Percentiles rank a stretch among this genome's conserved stretches.
phyloP scores from a whole-genome alignment of 92 coral and sea anemone genomes.

The Ricordea florida region DNA sequence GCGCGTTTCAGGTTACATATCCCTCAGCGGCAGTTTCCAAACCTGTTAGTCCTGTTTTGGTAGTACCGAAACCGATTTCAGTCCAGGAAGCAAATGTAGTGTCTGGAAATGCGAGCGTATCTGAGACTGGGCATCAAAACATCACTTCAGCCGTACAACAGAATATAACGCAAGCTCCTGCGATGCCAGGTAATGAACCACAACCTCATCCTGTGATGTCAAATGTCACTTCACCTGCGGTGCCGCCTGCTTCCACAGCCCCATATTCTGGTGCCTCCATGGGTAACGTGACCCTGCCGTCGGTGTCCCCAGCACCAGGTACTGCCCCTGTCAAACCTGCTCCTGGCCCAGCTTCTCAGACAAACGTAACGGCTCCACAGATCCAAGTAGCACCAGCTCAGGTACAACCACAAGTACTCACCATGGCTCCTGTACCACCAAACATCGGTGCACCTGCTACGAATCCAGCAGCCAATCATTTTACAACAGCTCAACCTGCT shows the following conservation, averaged over 20 bases:
- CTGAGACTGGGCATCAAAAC: not conserved
- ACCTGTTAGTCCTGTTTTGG: too few species aligned
- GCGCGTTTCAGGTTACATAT: too few species aligned
- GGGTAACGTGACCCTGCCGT: not conserved
- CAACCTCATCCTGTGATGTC: not conserved
- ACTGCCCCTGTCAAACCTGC: not conserved
- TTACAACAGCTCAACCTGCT: not conserved
- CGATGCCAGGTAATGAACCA: not conserved
- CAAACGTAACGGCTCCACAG: conserved; percentile 11
- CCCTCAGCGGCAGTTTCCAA: too few species aligned
- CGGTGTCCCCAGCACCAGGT: not conserved
- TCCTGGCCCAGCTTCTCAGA: not conserved
- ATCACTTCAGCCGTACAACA: not conserved
- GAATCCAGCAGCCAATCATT: conserved; percentile 19
- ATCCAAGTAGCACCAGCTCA: not conserved
- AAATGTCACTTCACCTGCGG: not conserved
- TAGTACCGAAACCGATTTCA: too few species aligned
- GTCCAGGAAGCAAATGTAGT: too few species aligned
- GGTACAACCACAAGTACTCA: conserved; percentile 16
- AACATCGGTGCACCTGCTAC: conserved; percentile 18
- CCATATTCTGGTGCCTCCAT: not conserved
- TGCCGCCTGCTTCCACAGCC: too few species aligned
- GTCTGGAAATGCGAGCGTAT: not conserved
- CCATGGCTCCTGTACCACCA: conserved; percentile 2
- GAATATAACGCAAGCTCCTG: not conserved